Conservation (phyloP, 2,888 invertebrate genomes). For the Cephus runcator region DNA sequence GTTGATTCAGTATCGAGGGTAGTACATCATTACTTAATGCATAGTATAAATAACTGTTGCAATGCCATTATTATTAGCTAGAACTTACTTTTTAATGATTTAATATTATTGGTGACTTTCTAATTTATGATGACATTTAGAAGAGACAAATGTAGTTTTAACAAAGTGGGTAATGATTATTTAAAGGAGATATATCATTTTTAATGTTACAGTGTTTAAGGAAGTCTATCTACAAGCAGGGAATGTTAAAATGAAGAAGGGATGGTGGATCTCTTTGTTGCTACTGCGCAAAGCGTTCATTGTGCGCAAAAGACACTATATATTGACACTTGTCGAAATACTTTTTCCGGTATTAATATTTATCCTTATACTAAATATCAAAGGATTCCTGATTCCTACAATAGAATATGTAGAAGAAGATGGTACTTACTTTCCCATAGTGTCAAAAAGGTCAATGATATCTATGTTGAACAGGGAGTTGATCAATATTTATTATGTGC, state of each 20-base stretch:
- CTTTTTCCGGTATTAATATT: slow-evolving; percentile 51
- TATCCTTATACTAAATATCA: slow-evolving; percentile 44
- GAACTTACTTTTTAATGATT: background rate
- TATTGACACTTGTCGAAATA: slow-evolving; percentile 50
- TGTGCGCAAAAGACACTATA: slow-evolving; percentile 57
- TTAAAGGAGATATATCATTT: background rate
- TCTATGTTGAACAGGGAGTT: background rate
- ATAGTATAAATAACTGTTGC: background rate
- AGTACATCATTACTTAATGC: background rate
- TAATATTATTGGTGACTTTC: background rate
- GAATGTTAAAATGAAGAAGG: slow-evolving; percentile 23
- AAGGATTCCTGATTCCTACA: slow-evolving; percentile 41
- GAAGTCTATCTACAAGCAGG: background rate
- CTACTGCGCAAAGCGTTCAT: slow-evolving; percentile 56
- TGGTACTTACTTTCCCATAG: slow-evolving; percentile 40
- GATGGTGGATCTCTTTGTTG: slow-evolving; percentile 42
- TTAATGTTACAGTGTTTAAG: background rate
- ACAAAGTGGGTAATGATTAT: background rate
- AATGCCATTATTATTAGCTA: background rate
- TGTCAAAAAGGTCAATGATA: slow-evolving; percentile 18
- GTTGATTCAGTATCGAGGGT: too few relatives aligned
- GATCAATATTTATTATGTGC: slow-evolving; percentile 43
- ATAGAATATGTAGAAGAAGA: slow-evolving; percentile 31
- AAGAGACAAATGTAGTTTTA: background rate
- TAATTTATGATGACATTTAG: background rate